Conservation (phyloP, 2,113 vertebrate genomes). For the Leptocoma aspasia region DNA sequence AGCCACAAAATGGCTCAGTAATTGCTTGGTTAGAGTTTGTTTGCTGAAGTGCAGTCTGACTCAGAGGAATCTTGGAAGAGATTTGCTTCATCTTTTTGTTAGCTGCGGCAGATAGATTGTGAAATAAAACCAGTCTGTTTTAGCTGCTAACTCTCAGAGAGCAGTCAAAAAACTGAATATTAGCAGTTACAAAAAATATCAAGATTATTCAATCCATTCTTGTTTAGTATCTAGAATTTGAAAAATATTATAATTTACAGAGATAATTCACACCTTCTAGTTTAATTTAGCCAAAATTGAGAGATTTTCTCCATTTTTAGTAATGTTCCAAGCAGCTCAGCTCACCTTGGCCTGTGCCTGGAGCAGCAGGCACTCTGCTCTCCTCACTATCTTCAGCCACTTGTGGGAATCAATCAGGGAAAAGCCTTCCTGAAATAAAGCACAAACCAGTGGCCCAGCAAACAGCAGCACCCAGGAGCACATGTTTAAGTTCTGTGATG, state of each 20-base stretch:
- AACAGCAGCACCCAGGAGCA: background rate
- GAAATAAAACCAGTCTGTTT: background rate
- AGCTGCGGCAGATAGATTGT: background rate
- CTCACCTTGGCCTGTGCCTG: slow-evolving; percentile 77
- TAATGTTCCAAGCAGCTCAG: background rate
- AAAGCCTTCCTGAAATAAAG: slow-evolving; percentile 85
- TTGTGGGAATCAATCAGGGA: slow-evolving; percentile 77
- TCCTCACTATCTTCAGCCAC: slow-evolving; percentile 83
- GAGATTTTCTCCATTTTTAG: background rate
- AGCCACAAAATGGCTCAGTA: background rate
- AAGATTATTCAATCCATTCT: background rate
- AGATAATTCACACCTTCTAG: background rate
- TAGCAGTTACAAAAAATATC: background rate
- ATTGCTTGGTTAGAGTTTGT: background rate
- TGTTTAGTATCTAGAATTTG: background rate
- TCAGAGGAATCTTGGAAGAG: background rate
- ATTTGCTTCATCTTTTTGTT: background rate
- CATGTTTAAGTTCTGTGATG: background rate
- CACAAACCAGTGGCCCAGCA: background rate
- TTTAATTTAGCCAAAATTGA: background rate
- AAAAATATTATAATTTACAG: background rate
- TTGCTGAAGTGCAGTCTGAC: background rate
- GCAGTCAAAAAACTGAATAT: background rate
- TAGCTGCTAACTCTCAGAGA: background rate
- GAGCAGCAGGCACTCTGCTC: slow-evolving; percentile 84